Conservation (phyloP, 1,140 invertebrate genomes). For the Hyles vespertilio region DNA sequence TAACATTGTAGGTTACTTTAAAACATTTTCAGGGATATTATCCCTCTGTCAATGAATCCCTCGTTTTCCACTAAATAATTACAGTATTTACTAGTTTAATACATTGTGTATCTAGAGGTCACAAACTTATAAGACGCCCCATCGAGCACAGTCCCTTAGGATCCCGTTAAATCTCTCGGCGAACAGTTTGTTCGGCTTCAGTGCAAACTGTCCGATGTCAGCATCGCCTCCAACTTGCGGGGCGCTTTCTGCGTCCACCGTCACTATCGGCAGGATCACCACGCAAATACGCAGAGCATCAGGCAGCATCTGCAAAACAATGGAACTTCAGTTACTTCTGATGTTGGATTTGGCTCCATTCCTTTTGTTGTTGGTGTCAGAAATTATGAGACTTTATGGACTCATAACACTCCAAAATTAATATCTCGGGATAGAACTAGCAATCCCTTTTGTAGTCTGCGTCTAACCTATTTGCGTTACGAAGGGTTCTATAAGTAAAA, state of each 20-base stretch:
- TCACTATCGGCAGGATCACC: slow-evolving; percentile 36
- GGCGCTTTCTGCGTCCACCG: slow-evolving; percentile 32
- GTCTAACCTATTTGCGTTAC: no score
- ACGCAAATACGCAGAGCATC: slow-evolving; percentile 27
- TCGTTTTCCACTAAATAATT: no score
- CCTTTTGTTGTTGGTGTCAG: not conserved
- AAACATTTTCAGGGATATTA: no score
- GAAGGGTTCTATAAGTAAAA: no score
- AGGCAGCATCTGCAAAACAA: slow-evolving; percentile 35
- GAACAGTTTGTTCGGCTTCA: slow-evolving; percentile 32
- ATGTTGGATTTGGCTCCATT: not conserved
- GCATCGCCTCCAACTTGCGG: slow-evolving; percentile 26
- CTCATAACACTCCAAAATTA: no score
- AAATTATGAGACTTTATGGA: no score
- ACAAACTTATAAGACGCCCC: slow-evolving; percentile 29
- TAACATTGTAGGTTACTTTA: no score
- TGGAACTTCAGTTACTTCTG: not conserved
- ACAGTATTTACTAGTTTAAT: no score
- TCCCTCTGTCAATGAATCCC: no score
- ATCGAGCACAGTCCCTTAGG: slow-evolving; percentile 39
- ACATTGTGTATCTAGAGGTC: no score
- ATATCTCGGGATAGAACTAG: no score
- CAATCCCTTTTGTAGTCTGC: no score
- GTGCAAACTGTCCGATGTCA: slow-evolving; percentile 19
- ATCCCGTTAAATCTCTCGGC: slow-evolving; percentile 37